A percentile compares a stretch with the other conserved stretches of the same genome.
Conservation (phyloP, 2,797 vertebrate species). For the Aphelocoma californica region DNA sequence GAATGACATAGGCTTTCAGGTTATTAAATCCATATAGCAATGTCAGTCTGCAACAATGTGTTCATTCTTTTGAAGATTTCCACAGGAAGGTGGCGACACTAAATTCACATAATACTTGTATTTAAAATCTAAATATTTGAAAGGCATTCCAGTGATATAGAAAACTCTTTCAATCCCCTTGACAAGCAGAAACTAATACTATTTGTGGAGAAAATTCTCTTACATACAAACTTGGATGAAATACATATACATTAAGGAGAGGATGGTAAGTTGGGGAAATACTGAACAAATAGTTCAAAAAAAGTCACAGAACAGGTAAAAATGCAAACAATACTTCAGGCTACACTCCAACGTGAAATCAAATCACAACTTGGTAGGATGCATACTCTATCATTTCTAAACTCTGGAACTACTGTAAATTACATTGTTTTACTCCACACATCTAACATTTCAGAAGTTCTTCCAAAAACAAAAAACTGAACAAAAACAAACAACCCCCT, state of each 20-base stretch:
- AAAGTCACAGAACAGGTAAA: background rate
- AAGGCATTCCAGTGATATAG: background rate
- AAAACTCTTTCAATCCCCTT: background rate
- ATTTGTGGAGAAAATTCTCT: background rate
- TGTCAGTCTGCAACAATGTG: background rate
- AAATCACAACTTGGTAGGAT: background rate
- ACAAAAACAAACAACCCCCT: background rate
- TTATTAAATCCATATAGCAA: background rate
- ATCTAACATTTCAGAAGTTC: background rate
- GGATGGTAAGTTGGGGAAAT: background rate
- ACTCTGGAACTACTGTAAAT: background rate
- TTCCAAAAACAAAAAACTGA: background rate
- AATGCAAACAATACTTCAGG: background rate
- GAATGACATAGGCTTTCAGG: background rate
- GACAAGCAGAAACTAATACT: background rate
- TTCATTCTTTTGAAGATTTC: background rate
- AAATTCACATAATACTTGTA: background rate
- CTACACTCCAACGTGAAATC: background rate
- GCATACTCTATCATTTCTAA: background rate
- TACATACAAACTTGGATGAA: background rate
- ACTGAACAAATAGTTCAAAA: background rate
- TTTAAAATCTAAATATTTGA: background rate
- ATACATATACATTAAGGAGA: background rate
- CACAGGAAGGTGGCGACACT: background rate
- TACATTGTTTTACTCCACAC: background rate